These are phyloP conservation scores for Mimas tiliae DNA, from an alignment of 2,888 invertebrate genomes.

Conservation along the genomic window DNA sequence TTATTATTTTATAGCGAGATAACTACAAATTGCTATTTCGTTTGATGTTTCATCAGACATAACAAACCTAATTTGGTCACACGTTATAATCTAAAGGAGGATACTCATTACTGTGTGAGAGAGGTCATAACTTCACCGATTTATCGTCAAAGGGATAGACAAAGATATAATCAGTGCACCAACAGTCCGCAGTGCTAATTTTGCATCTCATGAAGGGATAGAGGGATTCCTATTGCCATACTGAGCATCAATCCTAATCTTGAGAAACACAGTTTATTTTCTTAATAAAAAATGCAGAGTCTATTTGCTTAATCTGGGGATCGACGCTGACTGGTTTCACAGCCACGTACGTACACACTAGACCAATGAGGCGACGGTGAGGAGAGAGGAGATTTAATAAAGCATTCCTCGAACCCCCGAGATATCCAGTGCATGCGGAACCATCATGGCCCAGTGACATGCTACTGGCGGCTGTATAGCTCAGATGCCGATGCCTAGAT, in stretches of 20 bases:
- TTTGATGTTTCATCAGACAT: constrained; percentile 22
- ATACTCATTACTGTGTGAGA: neutral
- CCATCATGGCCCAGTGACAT: constrained; percentile 72
- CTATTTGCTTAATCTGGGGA: no score
- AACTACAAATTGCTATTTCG: constrained; percentile 30
- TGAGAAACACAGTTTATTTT: no score
- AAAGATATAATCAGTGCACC: no score
- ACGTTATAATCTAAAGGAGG: constrained; percentile 37
- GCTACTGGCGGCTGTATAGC: constrained; percentile 45
- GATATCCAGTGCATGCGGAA: constrained; percentile 70
- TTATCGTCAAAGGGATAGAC: no score
- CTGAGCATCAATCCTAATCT: no score
- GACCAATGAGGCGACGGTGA: no score
- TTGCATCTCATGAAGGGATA: no score
- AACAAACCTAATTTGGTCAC: constrained; percentile 25
- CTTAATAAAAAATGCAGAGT: no score
- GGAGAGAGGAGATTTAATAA: constrained; percentile 36
- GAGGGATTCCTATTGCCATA: no score
- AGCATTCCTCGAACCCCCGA: constrained; percentile 57
- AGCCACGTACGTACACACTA: no score
- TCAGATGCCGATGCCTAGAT: constrained; percentile 40
- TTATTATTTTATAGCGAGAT: constrained; percentile 37
- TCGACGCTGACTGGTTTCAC: no score
- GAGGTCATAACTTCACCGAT: neutral
- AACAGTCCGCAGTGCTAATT: no score